Conservation (phyloP, 1,140 invertebrate species). For the Caerostris extrusa region DNA sequence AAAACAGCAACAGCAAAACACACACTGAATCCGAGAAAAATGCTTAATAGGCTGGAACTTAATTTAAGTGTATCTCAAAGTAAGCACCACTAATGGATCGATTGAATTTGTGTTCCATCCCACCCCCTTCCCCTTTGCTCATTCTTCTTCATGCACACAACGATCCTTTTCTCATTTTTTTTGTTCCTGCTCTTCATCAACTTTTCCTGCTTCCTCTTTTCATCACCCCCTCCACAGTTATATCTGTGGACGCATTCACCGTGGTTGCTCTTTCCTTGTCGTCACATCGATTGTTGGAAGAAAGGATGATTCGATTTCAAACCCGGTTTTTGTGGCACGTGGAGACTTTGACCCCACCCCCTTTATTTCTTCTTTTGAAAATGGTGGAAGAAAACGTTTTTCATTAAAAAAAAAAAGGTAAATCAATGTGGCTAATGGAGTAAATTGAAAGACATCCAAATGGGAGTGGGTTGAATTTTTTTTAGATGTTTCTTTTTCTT, state of each 20-base stretch:
- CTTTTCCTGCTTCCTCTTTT: slow-evolving; percentile 34
- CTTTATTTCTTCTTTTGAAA: not conserved
- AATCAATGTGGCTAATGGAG: not conserved
- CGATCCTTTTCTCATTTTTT: slow-evolving; percentile 13
- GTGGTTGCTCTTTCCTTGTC: slow-evolving; percentile 14
- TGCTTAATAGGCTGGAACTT: slow-evolving; percentile 37
- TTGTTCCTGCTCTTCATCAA: slow-evolving; percentile 29
- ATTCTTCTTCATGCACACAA: not conserved
- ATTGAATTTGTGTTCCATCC: slow-evolving; percentile 8
- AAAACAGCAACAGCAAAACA: not conserved
- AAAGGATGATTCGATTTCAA: slow-evolving; percentile 12
- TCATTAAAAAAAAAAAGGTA: not conserved
- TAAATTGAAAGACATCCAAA: slow-evolving; percentile 35
- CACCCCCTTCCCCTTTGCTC: not conserved
- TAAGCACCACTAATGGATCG: slow-evolving; percentile 34
- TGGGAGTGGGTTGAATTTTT: not conserved
- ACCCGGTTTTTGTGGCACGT: slow-evolving; percentile 12
- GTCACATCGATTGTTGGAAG: slow-evolving; percentile 54
- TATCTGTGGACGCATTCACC: not conserved
- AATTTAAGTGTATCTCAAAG: not conserved
- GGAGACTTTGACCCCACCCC: not conserved
- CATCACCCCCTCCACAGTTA: slow-evolving; percentile 14
- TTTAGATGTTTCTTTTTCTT: too few relatives aligned
- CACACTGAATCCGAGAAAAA: not conserved
- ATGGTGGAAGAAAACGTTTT: not conserved